Percentiles rank a stretch among this genome's conserved stretches.
phyloP scores from a whole-genome alignment of 2,113 vertebrate genomes.

The Vidua macroura region DNA sequence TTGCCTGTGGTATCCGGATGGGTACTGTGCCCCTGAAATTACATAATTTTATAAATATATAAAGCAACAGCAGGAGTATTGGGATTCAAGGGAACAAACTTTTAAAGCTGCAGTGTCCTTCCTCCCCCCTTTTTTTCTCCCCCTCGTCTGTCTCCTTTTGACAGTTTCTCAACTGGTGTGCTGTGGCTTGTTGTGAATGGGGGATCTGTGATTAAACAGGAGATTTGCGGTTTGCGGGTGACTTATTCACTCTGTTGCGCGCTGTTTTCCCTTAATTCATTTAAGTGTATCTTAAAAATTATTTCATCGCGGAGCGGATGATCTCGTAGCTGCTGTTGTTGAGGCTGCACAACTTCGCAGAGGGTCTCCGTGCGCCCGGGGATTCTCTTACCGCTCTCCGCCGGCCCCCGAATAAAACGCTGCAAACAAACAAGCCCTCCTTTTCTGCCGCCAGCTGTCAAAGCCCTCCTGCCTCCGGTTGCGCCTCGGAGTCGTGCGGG shows the following conservation, averaged over 20 bases:
- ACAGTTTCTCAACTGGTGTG: constrained; percentile 55
- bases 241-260: constrained; percentile 6
- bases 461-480: not conserved
- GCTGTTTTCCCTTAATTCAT: constrained; percentile 25
- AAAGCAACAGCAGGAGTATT: constrained; percentile 46
- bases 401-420: not conserved
- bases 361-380: not conserved
- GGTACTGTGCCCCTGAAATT: constrained; percentile 55
- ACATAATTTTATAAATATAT: constrained; percentile 66
- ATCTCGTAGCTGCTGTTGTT: not conserved
- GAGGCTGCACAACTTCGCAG: constrained; percentile 24
- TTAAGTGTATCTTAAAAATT: not conserved
- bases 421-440: not conserved
- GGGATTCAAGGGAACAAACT: constrained; percentile 73
- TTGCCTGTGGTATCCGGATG: constrained; percentile 5
- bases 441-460: not conserved
- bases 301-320: not conserved
- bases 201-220: constrained; percentile 20
- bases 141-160: constrained; percentile 53
- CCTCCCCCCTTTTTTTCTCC: constrained; percentile 6
- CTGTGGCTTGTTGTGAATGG: constrained; percentile 25
- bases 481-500: not conserved
- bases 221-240: constrained; percentile 34
- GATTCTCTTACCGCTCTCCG: not conserved
- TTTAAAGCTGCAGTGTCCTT: constrained; percentile 76